A percentile compares a stretch with the other conserved stretches of the same genome.
Conservation (phyloP, 2,113 vertebrate species). For the Phoenicopterus ruber region DNA sequence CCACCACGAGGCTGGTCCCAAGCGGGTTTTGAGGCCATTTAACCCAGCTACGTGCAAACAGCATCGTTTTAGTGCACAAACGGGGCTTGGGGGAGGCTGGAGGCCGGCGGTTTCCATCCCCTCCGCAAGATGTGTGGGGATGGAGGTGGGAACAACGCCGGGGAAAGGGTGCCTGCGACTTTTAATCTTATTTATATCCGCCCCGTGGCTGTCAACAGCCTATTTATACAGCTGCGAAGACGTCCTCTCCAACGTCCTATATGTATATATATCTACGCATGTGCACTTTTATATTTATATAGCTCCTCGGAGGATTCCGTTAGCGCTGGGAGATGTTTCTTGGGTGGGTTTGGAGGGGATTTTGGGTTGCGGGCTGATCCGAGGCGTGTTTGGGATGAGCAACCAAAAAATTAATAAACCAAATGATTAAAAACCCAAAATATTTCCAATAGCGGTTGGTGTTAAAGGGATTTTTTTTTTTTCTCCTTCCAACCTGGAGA, state of each 20-base stretch:
- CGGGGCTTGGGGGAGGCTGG: not conserved
- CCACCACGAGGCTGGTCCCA: not conserved
- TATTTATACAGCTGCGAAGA: constrained; percentile 46
- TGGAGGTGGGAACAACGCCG: not conserved
- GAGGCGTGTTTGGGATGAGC: not conserved
- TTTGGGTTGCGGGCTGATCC: not conserved
- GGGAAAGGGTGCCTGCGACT: not conserved
- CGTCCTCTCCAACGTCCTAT: constrained; percentile 21
- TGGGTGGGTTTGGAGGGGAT: not conserved
- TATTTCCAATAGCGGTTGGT: not conserved
- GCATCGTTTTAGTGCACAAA: not conserved
- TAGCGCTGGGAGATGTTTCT: constrained; percentile 34
- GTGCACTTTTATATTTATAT: constrained; percentile 51
- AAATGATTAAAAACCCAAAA: not conserved
- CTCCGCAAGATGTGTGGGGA: not conserved
- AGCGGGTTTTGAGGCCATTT: not conserved
- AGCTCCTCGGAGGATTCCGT: constrained; percentile 62
- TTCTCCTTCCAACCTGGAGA: not conserved
- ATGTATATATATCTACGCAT: not conserved
- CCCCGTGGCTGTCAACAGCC: constrained; percentile 31
- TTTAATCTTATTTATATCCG: constrained; percentile 57
- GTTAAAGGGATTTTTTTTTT: not conserved
- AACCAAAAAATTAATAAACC: no score
- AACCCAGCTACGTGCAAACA: not conserved
- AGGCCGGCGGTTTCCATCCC: not conserved